These are phyloP conservation scores for Timema podura DNA, from an alignment of 2,888 invertebrate species.

Conservation along the genomic window DNA sequence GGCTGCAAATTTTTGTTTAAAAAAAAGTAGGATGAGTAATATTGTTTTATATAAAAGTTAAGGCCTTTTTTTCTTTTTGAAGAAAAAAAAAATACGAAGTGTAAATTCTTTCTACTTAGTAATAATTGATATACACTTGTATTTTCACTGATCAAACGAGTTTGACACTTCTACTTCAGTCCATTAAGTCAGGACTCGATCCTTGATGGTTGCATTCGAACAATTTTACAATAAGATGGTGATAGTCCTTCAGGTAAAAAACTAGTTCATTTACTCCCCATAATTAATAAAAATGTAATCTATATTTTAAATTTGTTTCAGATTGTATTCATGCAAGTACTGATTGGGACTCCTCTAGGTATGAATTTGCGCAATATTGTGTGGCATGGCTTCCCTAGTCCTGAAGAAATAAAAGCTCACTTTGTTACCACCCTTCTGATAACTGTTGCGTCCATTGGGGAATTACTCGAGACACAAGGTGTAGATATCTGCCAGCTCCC, in stretches of 20 bases:
- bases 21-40: too few relatives aligned
- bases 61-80: too few relatives aligned
- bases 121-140: too few relatives aligned
- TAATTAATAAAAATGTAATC: not conserved
- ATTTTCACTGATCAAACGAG: too few relatives aligned
- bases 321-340: constrained; percentile 44
- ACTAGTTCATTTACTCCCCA: not conserved
- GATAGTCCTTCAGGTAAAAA: not conserved
- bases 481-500: constrained; percentile 20
- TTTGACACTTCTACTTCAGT: too few relatives aligned
- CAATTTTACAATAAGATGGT: not conserved
- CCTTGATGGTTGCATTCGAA: too few relatives aligned
- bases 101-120: too few relatives aligned
- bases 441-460: constrained; percentile 38
- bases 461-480: constrained; percentile 24
- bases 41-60: too few relatives aligned
- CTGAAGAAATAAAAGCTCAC: constrained; percentile 44
- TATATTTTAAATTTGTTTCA: constrained; percentile 31
- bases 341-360: constrained; percentile 50
- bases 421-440: constrained; percentile 42
- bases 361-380: constrained; percentile 51
- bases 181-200: too few relatives aligned
- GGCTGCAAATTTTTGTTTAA: too few relatives aligned
- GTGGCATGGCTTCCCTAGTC: constrained; percentile 53
- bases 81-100: too few relatives aligned